Base-by-base conservation (phyloP, 2,888 invertebrate species). In the Coremacera marginata region DNA sequence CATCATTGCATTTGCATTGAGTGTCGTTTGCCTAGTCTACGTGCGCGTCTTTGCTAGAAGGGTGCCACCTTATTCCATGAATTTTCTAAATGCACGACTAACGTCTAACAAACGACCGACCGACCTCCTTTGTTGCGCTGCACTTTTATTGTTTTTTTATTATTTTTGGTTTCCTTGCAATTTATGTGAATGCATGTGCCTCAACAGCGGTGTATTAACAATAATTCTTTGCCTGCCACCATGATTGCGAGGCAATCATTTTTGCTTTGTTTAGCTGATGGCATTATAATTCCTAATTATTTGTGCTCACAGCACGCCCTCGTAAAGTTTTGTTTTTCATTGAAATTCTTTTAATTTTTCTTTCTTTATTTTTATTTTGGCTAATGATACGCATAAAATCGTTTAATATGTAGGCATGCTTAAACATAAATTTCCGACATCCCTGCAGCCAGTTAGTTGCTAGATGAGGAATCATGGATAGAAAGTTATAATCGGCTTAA, bases 141-240 rank as follows among this genome's bases (percentile, higher is more conserved):
- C 75, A 72, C 68, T 75, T 77, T 70, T 73, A 55, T 71, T 51
- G 5, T n/a, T n/a, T 51, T 51, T 22, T 49, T 14, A 31, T 37
- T 5, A 27, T 60, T 60, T n/a, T 14, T 51, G 3, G 11, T 51
- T 62, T 49, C 11, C 19, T 65, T 19, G 57, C 74, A 78, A 78
- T 79, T 79, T 80, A 75, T 80, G 77, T 81, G 78, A 71, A 78
- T 78, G 65, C 77, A 78, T 77, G 80, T 70, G 78, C 37, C 19
- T 19, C 37, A 62, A 31, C 65, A 9, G 65, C 65, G 44, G 25
- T 25, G 60, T 62, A 62, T 55, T 55, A 55, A 52, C 67, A 74
- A 74, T 74, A 74, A 51, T 74, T 65, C 51, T 31, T 52, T 44
- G 52, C 55, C 25, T 62, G 55, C 65, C 65, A 73, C 19, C 63